Conservation (phyloP, 1,140 invertebrate genomes). For the Acromyrmex heyeri region DNA sequence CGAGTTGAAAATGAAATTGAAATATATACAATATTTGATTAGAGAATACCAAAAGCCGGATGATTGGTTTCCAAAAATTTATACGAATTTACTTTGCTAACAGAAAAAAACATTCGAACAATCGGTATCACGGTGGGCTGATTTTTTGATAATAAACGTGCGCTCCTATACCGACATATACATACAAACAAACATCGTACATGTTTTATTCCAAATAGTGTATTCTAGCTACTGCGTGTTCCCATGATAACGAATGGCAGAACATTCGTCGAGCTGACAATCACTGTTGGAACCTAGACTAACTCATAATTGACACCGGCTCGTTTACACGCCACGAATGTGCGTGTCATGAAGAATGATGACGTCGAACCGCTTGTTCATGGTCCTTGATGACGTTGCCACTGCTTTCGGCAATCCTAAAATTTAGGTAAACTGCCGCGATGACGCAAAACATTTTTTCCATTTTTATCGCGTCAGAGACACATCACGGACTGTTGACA, state of each 20-base stretch:
- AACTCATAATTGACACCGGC: constrained; percentile 41
- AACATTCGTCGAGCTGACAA: not conserved
- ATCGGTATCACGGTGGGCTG: not conserved
- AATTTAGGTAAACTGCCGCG: not conserved
- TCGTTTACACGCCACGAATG: constrained; percentile 20
- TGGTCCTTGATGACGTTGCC: constrained; percentile 17
- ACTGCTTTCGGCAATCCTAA: not conserved
- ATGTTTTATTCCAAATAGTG: constrained; percentile 18
- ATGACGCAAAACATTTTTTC: not conserved
- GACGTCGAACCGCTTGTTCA: not conserved
- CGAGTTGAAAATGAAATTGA: not conserved
- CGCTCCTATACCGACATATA: not conserved
- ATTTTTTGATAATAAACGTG: constrained; percentile 34
- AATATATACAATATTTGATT: not conserved
- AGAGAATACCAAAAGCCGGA: not conserved
- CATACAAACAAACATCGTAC: not conserved
- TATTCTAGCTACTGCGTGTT: constrained; percentile 7
- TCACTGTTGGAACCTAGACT: not conserved
- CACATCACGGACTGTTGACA: not conserved
- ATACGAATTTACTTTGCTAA: not conserved
- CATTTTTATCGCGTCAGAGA: not conserved
- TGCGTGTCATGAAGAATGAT: constrained; percentile 51
- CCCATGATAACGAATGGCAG: constrained; percentile 29
- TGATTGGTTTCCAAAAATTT: constrained; percentile 26
- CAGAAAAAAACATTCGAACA: constrained; percentile 1